A percentile compares a stretch with the other conserved stretches of the same genome.
phyloP scores from a whole-genome alignment of 2,888 invertebrate species.

The Merodon equestris region DNA sequence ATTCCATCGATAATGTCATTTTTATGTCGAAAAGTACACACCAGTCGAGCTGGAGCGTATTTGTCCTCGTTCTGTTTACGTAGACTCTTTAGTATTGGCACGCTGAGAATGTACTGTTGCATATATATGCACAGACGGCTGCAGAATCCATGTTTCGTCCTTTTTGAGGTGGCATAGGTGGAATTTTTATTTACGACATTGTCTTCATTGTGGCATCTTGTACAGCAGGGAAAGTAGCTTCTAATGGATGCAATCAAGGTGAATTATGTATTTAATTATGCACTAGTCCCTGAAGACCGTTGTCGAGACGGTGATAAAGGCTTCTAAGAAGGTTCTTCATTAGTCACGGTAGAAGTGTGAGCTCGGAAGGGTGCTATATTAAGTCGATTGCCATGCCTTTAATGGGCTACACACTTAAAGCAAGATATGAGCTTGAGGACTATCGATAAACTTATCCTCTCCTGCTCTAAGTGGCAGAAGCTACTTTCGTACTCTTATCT shows the following conservation, averaged over 20 bases:
- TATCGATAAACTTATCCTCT: no score
- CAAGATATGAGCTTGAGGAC: no score
- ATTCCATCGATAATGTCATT: no score
- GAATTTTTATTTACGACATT: constrained; percentile 23
- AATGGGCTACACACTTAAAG: no score
- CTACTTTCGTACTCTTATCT: no score
- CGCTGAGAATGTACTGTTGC: background rate
- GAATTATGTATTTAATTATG: constrained; percentile 55
- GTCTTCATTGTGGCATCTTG: background rate
- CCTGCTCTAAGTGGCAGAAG: no score
- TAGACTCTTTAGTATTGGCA: constrained; percentile 11
- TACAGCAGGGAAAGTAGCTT: background rate
- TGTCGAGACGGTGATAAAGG: background rate
- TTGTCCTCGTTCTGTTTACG: constrained; percentile 20
- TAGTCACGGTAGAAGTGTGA: no score
- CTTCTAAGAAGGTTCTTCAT: no score
- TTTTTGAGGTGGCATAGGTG: constrained; percentile 16
- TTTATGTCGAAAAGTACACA: no score
- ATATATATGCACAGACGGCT: background rate
- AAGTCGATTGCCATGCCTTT: no score
- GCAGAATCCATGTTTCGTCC: background rate
- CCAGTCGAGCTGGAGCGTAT: background rate
- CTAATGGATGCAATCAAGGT: constrained; percentile 40
- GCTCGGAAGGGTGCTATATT: no score
- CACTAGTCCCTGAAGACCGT: constrained; percentile 8